Evolutionary conservation across 2,888 invertebrate species (phyloP).

Genomic region (Notodromas monacha): DNA sequence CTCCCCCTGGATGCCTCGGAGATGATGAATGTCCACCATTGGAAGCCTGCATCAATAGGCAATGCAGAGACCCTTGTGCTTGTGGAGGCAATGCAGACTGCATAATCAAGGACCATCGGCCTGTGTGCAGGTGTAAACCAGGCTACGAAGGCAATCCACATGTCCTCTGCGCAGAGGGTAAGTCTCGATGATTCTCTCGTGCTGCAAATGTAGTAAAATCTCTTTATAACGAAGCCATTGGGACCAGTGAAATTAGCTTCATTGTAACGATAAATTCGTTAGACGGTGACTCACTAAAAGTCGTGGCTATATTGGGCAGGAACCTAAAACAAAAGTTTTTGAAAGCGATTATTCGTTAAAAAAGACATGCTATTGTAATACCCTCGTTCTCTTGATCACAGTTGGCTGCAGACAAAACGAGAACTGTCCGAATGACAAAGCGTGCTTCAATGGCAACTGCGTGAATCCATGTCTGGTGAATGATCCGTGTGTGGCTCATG

Average conservation of each 20-base stretch:
- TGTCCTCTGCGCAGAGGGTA: conserved; percentile 30
- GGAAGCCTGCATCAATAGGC: conserved; percentile 51
- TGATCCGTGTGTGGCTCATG: conserved; percentile 12
- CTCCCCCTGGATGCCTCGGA: conserved; percentile 31
- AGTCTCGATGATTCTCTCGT: conserved; percentile 14
- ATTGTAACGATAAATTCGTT: no score
- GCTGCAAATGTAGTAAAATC: conserved; percentile 1
- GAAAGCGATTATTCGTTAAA: no score
- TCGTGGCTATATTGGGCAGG: no score
- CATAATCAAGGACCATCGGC: conserved; percentile 43
- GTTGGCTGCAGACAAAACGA: conserved; percentile 34
- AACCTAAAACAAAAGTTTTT: no score
- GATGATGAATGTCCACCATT: conserved; percentile 41
- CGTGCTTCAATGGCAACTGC: conserved; percentile 31
- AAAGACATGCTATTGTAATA: no score
- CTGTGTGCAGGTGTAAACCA: conserved; percentile 48
- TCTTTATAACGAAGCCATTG: conserved; percentile 6
- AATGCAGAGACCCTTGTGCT: conserved; percentile 55
- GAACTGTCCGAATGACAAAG: conserved; percentile 31
- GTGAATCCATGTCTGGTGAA: conserved; percentile 30
- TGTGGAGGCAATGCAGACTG: conserved; percentile 54
- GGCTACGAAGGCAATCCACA: conserved; percentile 63
- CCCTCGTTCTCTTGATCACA: conserved; percentile 13
- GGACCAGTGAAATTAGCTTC: no score
- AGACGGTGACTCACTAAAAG: background rate